Evolutionary conservation across 2,888 invertebrate species (phyloP), one percentile per base, ranked within the genome.

Genomic region (Crossocerus cetratus): DNA sequence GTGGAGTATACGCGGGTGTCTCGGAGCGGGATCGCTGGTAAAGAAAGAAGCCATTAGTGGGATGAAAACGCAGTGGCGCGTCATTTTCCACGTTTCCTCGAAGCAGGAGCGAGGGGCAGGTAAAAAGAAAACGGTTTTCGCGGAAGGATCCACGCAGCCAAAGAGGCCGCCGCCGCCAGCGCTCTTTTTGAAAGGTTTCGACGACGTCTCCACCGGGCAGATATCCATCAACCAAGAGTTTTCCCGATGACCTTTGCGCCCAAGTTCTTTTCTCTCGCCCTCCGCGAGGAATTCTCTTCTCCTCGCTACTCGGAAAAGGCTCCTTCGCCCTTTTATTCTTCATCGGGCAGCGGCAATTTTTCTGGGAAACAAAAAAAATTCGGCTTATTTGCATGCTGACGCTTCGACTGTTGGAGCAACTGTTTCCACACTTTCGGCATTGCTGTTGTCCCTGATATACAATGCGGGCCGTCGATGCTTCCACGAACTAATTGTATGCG

Each of bases 121-220:
- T 79, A 78, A 76, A 74, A 72, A 62, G 76, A 70, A 76, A 74
- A 78, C 69, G 76, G 64, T 78, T 78, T 74, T 79, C 76, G 65
- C 74, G 61, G 72, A 78, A 77, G 78, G 78, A 69, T 71, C 69
- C 16, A 60, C 59, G 45, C 5, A 22, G 62, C 49, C 65, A 16
- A 62, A 45, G 18, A 43, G 58, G 14, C 2, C 32, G 49, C 49
- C 49, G 49, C 49, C 49, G 53, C 49, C 68, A 65, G 22, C 60
- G 73, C 67, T 32, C 32, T 67, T 69, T 74, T 59, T 59, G 55
- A 76, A 77, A 68, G 56, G n/a, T 58, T 32, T 63, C 60, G 59
- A 3, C 55, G 32, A 72, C 59, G 44, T 72, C 69, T 67, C 32
- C 63, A 55, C 70, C n/a, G n/a, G 11, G 32, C 16, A 73, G 74